Evolutionary conservation across 2,113 vertebrate genomes (phyloP).

Genomic region (Heterotis niloticus): DNA sequence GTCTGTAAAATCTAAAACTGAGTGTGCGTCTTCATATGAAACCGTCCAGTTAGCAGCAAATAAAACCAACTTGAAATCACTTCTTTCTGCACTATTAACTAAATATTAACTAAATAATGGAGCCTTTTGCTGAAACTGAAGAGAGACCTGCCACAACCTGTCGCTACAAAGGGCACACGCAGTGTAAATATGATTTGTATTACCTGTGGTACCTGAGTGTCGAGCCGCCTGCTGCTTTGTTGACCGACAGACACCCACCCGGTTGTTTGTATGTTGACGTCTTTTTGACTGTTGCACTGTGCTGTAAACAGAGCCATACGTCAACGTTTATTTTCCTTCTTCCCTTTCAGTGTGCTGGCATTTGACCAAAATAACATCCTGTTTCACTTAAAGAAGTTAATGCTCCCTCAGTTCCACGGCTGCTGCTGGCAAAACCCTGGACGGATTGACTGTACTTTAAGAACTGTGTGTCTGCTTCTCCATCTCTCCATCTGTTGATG

Average conservation of each 20-base stretch:
- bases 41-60: too few relatives aligned
- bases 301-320: not conserved
- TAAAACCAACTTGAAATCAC: too few relatives aligned
- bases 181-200: not conserved
- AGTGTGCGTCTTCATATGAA: too few relatives aligned
- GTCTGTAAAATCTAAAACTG: too few relatives aligned
- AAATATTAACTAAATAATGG: not conserved
- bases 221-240: not conserved
- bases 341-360: not conserved
- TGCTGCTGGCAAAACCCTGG: too few relatives aligned
- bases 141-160: not conserved
- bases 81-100: not conserved
- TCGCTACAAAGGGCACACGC: too few relatives aligned
- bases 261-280: slow-evolving; percentile 6
- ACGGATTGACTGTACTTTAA: too few relatives aligned
- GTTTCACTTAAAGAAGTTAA: too few relatives aligned
- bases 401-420: too few relatives aligned
- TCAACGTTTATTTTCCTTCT: slow-evolving; percentile 10
- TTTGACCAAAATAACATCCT: too few relatives aligned
- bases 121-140: not conserved
- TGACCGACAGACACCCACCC: not conserved
- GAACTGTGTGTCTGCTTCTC: too few relatives aligned
- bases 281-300: not conserved
- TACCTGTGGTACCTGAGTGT: not conserved
- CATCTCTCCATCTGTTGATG: too few relatives aligned